Conservation (phyloP, 2,888 invertebrate genomes). For the Monochamus alternatus region DNA sequence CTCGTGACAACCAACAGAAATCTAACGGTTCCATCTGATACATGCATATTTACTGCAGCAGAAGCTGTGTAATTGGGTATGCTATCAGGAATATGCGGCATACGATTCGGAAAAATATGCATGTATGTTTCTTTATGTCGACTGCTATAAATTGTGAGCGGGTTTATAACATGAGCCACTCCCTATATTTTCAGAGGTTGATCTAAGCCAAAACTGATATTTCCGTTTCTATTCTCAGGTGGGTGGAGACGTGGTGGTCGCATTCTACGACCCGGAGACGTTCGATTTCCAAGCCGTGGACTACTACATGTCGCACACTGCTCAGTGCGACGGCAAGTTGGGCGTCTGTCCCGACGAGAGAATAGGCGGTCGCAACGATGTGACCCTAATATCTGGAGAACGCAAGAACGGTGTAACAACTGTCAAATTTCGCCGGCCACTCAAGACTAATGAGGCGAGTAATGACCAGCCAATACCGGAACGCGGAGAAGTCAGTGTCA, state of each 20-base stretch:
- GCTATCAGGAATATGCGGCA: too few species aligned
- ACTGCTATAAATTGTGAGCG: too few species aligned
- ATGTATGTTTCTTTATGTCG: too few species aligned
- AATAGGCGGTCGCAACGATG: constrained; percentile 79
- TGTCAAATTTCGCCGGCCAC: constrained; percentile 87
- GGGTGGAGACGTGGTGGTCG: constrained; percentile 89
- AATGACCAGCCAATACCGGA: constrained; percentile 74
- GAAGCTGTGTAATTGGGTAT: too few species aligned
- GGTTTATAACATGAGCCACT: too few species aligned
- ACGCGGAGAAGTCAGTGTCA: constrained; percentile 77
- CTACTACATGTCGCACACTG: constrained; percentile 86
- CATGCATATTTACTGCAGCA: too few species aligned
- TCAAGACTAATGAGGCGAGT: constrained; percentile 82
- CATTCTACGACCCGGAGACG: constrained; percentile 78
- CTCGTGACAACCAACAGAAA: too few species aligned
- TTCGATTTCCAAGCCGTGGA: constrained; percentile 84
- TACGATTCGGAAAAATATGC: too few species aligned
- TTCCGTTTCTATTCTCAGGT: constrained; percentile 63
- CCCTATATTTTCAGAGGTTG: too few species aligned
- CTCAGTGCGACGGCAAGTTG: constrained; percentile 86
- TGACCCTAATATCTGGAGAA: constrained; percentile 82
- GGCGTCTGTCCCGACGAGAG: constrained; percentile 91
- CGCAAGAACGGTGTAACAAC: constrained; percentile 87
- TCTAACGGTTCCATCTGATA: too few species aligned
- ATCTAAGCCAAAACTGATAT: background rate